phyloP scores from a whole-genome alignment of 64 coral and sea anemone species.

The Actinia equina region DNA sequence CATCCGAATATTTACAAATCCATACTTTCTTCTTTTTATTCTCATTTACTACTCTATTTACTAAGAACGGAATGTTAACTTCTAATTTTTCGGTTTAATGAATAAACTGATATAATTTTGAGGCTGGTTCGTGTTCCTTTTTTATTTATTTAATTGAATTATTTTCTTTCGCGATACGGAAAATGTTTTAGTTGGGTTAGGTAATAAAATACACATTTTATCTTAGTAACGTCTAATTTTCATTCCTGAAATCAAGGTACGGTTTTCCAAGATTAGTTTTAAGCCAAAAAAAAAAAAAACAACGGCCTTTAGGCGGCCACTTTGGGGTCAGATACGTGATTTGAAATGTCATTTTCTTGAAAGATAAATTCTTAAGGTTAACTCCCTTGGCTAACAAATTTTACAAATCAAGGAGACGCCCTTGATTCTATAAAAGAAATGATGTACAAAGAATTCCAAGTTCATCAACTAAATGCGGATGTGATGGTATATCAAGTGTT shows the following conservation, averaged over 20 bases:
- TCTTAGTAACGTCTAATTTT: neutral
- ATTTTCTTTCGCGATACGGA: no score
- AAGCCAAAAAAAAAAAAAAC: neutral
- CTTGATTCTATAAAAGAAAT: conserved; percentile 25
- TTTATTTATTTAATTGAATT: no score
- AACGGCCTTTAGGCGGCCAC: neutral
- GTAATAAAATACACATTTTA: no score
- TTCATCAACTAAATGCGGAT: conserved; percentile 22
- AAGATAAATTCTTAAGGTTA: neutral
- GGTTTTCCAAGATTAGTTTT: neutral
- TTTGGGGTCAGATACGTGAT: neutral
- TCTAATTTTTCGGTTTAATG: no score
- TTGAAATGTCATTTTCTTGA: neutral
- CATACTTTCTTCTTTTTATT: no score
- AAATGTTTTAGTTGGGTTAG: no score
- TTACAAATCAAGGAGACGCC: neutral
- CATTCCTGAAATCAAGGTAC: neutral
- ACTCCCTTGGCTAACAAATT: conserved; percentile 7
- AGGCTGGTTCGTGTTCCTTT: no score
- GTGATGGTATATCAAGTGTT: neutral
- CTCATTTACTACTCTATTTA: no score
- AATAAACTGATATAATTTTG: no score
- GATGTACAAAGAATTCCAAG: neutral
- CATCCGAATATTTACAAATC: no score
- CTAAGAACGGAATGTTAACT: no score